Evolutionary conservation across 2,797 vertebrate genomes (phyloP).

Genomic region (Alauda arvensis): DNA sequence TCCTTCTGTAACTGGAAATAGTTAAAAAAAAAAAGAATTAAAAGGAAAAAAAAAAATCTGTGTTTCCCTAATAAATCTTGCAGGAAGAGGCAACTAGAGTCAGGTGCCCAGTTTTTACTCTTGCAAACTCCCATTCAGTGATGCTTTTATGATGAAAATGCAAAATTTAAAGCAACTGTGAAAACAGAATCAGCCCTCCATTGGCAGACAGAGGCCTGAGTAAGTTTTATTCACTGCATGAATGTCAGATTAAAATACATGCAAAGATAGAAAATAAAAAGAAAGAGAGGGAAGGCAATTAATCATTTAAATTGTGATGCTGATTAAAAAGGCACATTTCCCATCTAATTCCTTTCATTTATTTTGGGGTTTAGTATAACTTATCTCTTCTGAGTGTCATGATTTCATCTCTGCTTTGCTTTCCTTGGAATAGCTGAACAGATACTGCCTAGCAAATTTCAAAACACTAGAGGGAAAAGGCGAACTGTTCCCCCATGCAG

Average conservation of each 20-base stretch:
- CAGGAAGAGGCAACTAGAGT: neutral
- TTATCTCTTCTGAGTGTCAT: slow-evolving; percentile 12
- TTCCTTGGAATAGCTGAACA: neutral
- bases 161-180: slow-evolving; percentile 54
- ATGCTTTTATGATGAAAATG: slow-evolving; percentile 37
- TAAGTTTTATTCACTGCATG: neutral
- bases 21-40: neutral
- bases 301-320: slow-evolving; percentile 26
- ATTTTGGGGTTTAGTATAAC: neutral
- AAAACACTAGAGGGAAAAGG: neutral
- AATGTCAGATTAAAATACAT: slow-evolving; percentile 11
- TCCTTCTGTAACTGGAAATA: slow-evolving; percentile 26
- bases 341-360: neutral
- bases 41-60: neutral
- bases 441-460: slow-evolving; percentile 7
- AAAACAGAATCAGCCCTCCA: slow-evolving; percentile 5
- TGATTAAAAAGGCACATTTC: slow-evolving; percentile 7
- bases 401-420: slow-evolving; percentile 38
- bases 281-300: neutral
- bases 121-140: neutral
- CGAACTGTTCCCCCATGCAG: neutral
- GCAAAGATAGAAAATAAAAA: neutral
- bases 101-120: neutral
- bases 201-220: slow-evolving; percentile 1
- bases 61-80: neutral